Base-by-base conservation (phyloP, 1,140 invertebrate species). In the Drosophila triauraria region DNA sequence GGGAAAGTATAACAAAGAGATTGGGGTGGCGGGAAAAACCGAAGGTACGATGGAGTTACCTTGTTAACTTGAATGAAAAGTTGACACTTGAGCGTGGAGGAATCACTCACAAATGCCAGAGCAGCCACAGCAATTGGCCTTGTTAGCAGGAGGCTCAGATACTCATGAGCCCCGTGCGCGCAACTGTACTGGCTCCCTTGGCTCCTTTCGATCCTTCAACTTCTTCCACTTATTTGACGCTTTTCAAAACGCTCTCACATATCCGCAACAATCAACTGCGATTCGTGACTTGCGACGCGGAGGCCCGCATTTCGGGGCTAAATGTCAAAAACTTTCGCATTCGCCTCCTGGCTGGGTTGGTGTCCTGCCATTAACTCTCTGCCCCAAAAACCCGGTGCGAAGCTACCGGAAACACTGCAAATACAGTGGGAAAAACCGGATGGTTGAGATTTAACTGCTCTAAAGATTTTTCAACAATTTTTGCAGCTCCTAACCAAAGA, bases 221-320 rank as follows among this genome's bases (percentile, higher is more conserved):
- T 56, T 70, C 62, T 43, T 70, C 27, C 48, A 68, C 67, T 46
- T 68, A 70, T 35, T 70, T 79, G 75, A 83, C 75, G 80, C 80
- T 62, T 67, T 79, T 79, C 44, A 67, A 83, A 83, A 72, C 60
- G 60, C 80, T 78, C 62, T 82, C 68, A 53, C 80, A 82, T 68
- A 76, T 78, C 58, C 71, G n/a, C 74, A 69, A 79, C 76, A 67
- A 79, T 79, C 69, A 78, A 60, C 50, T 78, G 40, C 43, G 60
- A 56, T 32, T 70, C 50, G 57, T 64, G 67, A 69, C 32, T 69
- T 42, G 65, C 35, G 12, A 53, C 17, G 30, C 13, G 53, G 56
- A 71, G 75, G 75, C 75, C 75, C 75, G 74, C 62, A 68, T 67
- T 72, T 77, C 72, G 78, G 71, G 70, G 74, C 69, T 60, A 84